A percentile compares a stretch with the other conserved stretches of the same genome.
Conservation (phyloP, 2,113 vertebrate genomes). For the Psittacula cyanocephala region DNA sequence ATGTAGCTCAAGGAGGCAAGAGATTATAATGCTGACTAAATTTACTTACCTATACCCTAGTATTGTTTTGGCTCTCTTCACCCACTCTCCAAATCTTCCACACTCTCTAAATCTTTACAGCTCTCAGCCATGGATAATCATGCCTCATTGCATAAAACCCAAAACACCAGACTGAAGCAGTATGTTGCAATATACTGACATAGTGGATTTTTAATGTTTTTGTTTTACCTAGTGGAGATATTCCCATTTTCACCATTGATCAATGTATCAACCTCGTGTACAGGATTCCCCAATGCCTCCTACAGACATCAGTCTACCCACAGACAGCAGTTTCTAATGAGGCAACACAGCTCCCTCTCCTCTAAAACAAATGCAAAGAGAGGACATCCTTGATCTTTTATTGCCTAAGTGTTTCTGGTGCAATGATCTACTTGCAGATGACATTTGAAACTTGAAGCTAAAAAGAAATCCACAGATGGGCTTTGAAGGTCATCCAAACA, state of each 20-base stretch:
- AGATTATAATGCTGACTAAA: not conserved
- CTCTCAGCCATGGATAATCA: not conserved
- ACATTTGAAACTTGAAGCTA: constrained; percentile 67
- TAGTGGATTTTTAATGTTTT: not conserved
- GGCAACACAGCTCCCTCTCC: not conserved
- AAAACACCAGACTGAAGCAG: not conserved
- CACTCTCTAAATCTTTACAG: not conserved
- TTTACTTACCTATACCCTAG: not conserved
- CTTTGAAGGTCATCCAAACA: constrained; percentile 67
- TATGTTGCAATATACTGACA: not conserved
- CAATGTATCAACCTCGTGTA: not conserved
- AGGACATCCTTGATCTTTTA: constrained; percentile 42
- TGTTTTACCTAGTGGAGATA: not conserved
- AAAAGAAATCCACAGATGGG: constrained; percentile 33
- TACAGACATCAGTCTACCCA: not conserved
- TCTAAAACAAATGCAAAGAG: constrained; percentile 18
- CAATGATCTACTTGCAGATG: constrained; percentile 59
- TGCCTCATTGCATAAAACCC: not conserved
- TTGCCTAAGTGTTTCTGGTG: constrained; percentile 35
- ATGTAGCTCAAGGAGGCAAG: not conserved
- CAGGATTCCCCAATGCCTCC: not conserved
- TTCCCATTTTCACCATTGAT: not conserved
- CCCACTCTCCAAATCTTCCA: not conserved
- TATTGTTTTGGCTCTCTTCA: not conserved
- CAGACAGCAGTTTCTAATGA: not conserved